A percentile compares a stretch with the other conserved stretches of the same genome.
phyloP scores from a whole-genome alignment of 2,797 vertebrate genomes.

The Pygocentrus nattereri region DNA sequence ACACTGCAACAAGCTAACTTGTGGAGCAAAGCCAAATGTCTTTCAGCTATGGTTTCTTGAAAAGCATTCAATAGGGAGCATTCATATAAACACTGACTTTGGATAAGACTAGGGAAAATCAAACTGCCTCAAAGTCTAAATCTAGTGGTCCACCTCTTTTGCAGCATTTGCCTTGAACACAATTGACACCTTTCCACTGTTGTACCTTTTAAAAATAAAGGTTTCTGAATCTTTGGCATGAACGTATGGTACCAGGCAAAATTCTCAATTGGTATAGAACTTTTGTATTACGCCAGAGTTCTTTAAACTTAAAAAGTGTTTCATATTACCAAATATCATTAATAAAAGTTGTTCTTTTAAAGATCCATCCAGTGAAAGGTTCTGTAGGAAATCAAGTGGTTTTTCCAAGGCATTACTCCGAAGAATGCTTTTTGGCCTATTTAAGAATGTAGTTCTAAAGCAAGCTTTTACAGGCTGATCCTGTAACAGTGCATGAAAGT shows the following conservation, averaged over 20 bases:
- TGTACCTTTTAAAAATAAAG: too few species aligned
- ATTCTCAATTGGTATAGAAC: too few species aligned
- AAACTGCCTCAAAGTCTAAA: constrained; percentile 32
- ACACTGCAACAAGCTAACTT: constrained; percentile 4
- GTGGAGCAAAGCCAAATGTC: background rate
- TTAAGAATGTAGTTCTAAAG: too few species aligned
- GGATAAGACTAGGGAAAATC: background rate
- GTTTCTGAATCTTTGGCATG: constrained; percentile 12
- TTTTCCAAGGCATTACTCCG: too few species aligned
- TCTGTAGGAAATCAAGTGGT: background rate
- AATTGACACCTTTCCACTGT: too few species aligned
- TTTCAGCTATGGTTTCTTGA: background rate
- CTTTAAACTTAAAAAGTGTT: too few species aligned
- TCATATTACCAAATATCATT: too few species aligned
- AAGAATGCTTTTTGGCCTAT: too few species aligned
- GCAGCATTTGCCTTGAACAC: background rate
- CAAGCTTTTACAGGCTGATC: too few species aligned
- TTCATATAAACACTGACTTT: background rate
- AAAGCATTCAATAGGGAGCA: background rate
- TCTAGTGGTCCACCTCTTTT: constrained; percentile 45
- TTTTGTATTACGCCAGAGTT: too few species aligned
- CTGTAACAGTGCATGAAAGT: too few species aligned
- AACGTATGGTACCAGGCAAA: constrained; percentile 24
- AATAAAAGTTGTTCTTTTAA: too few species aligned
- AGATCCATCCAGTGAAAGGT: background rate